Evolutionary conservation across 2,888 invertebrate genomes (phyloP).

Genomic region (Clivina fossor): DNA sequence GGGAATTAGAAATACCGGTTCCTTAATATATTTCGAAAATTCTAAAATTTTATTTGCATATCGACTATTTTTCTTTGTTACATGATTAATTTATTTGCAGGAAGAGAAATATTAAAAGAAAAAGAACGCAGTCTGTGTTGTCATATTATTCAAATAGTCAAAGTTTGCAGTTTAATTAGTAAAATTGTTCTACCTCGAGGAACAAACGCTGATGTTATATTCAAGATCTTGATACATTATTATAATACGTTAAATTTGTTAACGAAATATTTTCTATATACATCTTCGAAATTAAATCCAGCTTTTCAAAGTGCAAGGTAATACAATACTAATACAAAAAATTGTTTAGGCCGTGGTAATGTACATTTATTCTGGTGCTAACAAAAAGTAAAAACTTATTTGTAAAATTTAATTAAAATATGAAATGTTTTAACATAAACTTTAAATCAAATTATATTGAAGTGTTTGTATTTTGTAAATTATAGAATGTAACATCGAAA

Average conservation of each 20-base stretch:
- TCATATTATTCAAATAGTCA: slow-evolving; percentile 60
- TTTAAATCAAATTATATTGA: too few species aligned
- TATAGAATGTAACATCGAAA: too few species aligned
- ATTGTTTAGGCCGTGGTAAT: too few species aligned
- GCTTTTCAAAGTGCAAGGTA: slow-evolving; percentile 52
- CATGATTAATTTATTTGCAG: too few species aligned
- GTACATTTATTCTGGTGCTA: too few species aligned
- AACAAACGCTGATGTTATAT: slow-evolving; percentile 57
- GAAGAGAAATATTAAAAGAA: slow-evolving; percentile 53
- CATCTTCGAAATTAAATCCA: slow-evolving; percentile 54
- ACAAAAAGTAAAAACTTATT: not conserved
- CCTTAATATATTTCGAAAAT: too few species aligned
- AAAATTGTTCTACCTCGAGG: slow-evolving; percentile 59
- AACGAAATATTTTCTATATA: slow-evolving; percentile 61
- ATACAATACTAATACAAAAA: not conserved
- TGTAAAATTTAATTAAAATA: slow-evolving; percentile 1
- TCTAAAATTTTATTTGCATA: too few species aligned
- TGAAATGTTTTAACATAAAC: too few species aligned
- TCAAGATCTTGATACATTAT: slow-evolving; percentile 59
- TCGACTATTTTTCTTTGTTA: too few species aligned
- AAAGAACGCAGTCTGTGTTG: slow-evolving; percentile 61
- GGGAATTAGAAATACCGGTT: too few species aligned
- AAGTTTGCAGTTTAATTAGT: slow-evolving; percentile 56
- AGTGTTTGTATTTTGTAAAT: too few species aligned
- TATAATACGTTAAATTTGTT: slow-evolving; percentile 59